A percentile compares a stretch with the other conserved stretches of the same genome.
phyloP scores from a whole-genome alignment of 2,797 vertebrate genomes.

The Pachyuromys duprasi region DNA sequence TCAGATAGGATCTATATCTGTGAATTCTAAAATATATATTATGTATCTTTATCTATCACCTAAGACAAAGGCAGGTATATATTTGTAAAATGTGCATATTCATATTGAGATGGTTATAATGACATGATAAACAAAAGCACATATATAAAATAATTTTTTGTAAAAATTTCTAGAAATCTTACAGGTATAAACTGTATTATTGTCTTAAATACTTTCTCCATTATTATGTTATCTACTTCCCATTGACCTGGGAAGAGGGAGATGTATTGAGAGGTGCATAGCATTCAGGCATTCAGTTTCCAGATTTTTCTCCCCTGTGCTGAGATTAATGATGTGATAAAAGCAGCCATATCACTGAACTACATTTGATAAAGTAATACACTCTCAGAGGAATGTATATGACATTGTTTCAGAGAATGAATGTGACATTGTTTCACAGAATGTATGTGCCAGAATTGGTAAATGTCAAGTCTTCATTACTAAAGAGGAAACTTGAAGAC shows the following conservation, averaged over 20 bases:
- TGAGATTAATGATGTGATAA: neutral
- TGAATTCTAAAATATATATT: neutral
- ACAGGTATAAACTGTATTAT: neutral
- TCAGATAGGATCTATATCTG: neutral
- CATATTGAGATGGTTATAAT: neutral
- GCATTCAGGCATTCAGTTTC: neutral
- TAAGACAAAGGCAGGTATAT: neutral
- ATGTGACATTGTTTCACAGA: neutral
- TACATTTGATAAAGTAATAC: neutral
- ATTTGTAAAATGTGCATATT: neutral
- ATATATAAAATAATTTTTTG: neutral
- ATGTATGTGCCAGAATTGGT: neutral
- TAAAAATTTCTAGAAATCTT: neutral
- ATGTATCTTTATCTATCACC: neutral
- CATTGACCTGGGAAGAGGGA: neutral
- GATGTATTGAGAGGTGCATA: neutral
- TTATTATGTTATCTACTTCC: neutral
- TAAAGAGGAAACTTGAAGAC: constrained; percentile 10
- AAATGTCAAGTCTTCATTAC: neutral
- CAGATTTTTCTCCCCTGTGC: neutral
- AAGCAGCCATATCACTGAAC: neutral
- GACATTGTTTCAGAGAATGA: neutral
- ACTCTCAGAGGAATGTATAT: neutral
- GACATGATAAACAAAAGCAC: neutral
- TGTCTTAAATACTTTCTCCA: constrained; percentile 20